Conservation (phyloP, 1,140 invertebrate genomes). For the Aricia agestis region DNA sequence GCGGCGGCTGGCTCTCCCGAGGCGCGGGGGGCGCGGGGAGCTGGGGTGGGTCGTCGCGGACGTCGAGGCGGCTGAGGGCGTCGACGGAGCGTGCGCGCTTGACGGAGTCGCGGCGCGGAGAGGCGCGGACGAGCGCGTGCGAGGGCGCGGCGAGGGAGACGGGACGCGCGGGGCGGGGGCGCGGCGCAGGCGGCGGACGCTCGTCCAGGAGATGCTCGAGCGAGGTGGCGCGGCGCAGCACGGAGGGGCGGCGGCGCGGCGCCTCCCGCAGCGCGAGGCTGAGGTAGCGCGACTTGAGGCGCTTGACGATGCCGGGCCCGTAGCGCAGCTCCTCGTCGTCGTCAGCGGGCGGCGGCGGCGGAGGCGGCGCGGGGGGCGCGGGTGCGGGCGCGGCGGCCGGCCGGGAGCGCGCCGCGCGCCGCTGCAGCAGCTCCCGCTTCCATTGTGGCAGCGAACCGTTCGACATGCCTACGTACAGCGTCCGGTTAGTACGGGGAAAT, state of each 20-base stretch:
- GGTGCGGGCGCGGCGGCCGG: slow-evolving; percentile 33
- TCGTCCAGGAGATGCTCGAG: slow-evolving; percentile 90
- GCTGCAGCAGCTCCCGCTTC: slow-evolving; percentile 85
- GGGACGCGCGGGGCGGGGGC: slow-evolving; percentile 42
- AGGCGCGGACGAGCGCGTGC: slow-evolving; percentile 36
- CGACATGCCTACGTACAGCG: slow-evolving; percentile 50
- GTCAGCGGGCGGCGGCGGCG: slow-evolving; percentile 48
- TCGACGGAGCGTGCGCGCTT: slow-evolving; percentile 92
- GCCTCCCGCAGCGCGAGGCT: slow-evolving; percentile 85
- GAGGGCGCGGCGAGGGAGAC: slow-evolving; percentile 74
- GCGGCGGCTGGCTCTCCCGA: slow-evolving; percentile 29
- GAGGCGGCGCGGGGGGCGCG: slow-evolving; percentile 36
- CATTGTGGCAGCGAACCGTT: slow-evolving; percentile 79
- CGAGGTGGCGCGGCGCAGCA: slow-evolving; percentile 87
- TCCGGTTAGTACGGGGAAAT: slow-evolving; percentile 8
- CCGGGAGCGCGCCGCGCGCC: slow-evolving; percentile 66
- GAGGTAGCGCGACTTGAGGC: slow-evolving; percentile 88
- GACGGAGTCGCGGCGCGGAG: slow-evolving; percentile 79
- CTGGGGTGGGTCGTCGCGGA: slow-evolving; percentile 41
- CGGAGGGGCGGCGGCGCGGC: slow-evolving; percentile 78
- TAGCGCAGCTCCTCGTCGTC: slow-evolving; percentile 89
- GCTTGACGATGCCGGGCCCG: slow-evolving; percentile 93
- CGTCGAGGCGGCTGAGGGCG: slow-evolving; percentile 81
- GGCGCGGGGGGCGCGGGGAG: slow-evolving; percentile 26
- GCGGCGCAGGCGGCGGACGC: slow-evolving; percentile 58